Percentiles rank a stretch among this genome's conserved stretches.
phyloP scores from a whole-genome alignment of 2,797 vertebrate species.

The Hephaestus fuliginosus region DNA sequence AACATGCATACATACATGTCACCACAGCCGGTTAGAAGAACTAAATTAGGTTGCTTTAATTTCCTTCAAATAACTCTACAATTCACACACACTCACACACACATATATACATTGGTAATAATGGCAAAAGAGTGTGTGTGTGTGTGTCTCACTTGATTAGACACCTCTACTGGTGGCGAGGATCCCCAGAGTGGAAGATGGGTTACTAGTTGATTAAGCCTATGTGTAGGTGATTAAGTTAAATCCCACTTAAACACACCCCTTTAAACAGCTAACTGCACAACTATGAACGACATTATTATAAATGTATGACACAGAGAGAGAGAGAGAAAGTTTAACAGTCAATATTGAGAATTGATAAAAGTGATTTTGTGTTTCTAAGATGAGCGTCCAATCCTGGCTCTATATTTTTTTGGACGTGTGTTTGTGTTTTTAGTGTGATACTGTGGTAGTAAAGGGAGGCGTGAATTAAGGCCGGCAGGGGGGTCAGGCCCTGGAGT shows the following conservation, averaged over 20 bases:
- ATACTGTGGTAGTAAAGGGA: conserved; percentile 56
- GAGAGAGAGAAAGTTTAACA: conserved; percentile 8
- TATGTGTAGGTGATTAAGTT: conserved; percentile 73
- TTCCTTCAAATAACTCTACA: conserved; percentile 5
- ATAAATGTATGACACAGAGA: not conserved
- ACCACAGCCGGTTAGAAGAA: not conserved
- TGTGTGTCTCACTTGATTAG: conserved; percentile 20
- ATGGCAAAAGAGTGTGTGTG: not conserved
- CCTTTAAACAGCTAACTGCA: conserved; percentile 60
- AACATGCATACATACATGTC: conserved; percentile 24
- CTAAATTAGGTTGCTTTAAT: conserved; percentile 30
- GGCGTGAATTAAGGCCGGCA: conserved; percentile 71
- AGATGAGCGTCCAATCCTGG: not conserved
- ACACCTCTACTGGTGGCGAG: conserved; percentile 47
- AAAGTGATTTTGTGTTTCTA: conserved; percentile 32
- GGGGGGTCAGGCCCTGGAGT: conserved; percentile 76
- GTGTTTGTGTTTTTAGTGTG: conserved; percentile 57
- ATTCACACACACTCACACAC: conserved; percentile 13
- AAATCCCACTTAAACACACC: conserved; percentile 72
- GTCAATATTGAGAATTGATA: not conserved
- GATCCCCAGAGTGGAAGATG: conserved; percentile 47
- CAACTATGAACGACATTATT: conserved; percentile 43
- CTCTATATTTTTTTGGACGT: conserved; percentile 18
- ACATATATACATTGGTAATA: conserved; percentile 1
- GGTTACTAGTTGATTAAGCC: conserved; percentile 57